Evolutionary conservation across 2,888 invertebrate species (phyloP), one percentile per base, ranked within the genome.

Genomic region (Macaria notata): DNA sequence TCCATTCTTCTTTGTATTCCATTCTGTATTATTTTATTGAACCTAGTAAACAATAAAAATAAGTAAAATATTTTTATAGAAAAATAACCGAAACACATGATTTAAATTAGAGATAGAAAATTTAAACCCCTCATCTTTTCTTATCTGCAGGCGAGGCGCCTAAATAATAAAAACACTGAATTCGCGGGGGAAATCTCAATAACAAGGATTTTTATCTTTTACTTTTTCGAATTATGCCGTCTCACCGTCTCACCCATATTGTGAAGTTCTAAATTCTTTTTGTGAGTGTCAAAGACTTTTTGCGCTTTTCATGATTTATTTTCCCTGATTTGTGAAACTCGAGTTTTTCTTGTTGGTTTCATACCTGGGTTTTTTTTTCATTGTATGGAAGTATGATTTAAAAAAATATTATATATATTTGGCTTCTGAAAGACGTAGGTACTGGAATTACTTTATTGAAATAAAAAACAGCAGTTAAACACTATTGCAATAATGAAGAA

Each of bases 161-260:
- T 63, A 75, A 75, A 78, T 79, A 82, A 83, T 79, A 83, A 84
- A 84, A 82, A 77, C 79, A 72, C 67, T 69, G 64, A 73, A 78
- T 75, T 59, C 85, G 66, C 86, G 68, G 72, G 86, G 86, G 86
- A 85, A 86, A 86, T 85, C 78, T 79, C 71, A 72, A 76, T 76
- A 75, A 69, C 68, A 72, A 62, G 59, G 67, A 66, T 73, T 59
- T 73, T 79, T 79, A 75, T 79, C 76, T 77, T 78, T 81, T 74
- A 71, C 70, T 77, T 78, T 76, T 69, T 69, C 44, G 39, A 56
- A 55, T 47, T 46, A 50, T 50, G 30, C 31, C 39, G 50, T 59
- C 54, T 7, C 38, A 38, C 6, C 41, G 41, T 41, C 41, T 62
- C 59, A 61, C 59, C 63, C 60, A 52, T 60, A 58, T 57, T 63